phyloP scores from a whole-genome alignment of 2,113 vertebrate genomes.

The Leptocoma aspasia region DNA sequence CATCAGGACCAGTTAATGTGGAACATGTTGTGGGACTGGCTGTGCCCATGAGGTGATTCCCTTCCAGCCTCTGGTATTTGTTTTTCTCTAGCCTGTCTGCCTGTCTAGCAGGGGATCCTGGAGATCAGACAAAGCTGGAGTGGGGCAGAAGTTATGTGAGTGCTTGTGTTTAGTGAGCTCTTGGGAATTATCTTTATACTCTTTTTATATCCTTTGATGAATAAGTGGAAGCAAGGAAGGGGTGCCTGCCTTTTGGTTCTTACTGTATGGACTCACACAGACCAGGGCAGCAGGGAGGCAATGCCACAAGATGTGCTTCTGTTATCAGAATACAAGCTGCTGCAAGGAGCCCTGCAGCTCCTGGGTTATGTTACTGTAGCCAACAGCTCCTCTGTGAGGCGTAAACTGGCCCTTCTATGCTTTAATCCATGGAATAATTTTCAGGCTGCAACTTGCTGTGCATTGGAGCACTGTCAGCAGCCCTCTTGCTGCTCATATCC shows the following conservation, averaged over 20 bases:
- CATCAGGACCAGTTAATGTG: not conserved
- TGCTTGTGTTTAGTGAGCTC: not conserved
- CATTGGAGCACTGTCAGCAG: not conserved
- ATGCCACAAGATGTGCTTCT: not conserved
- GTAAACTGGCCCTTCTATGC: not conserved
- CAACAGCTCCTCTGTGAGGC: constrained; percentile 57
- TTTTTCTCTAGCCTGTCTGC: not conserved
- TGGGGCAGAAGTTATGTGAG: not conserved
- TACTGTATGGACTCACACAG: not conserved
- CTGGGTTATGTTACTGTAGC: not conserved
- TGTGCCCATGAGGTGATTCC: accelerated
- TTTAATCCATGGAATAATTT: not conserved
- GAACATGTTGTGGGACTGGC: not conserved
- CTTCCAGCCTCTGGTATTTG: not conserved
- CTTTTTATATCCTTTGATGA: not conserved
- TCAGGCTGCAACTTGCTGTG: not conserved
- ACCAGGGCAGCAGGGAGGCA: not conserved
- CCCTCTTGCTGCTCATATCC: not conserved
- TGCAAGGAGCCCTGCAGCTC: not conserved
- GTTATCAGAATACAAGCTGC: not conserved
- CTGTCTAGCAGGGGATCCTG: not conserved
- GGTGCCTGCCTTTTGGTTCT: not conserved
- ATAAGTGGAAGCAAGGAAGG: not conserved
- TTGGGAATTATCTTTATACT: not conserved
- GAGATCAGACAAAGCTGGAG: not conserved